Percentiles rank a stretch among this genome's conserved stretches.
These are phyloP conservation scores for Rhagophthalmus giganteus DNA, from an alignment of 2,888 invertebrate species.

Conservation along the genomic window DNA sequence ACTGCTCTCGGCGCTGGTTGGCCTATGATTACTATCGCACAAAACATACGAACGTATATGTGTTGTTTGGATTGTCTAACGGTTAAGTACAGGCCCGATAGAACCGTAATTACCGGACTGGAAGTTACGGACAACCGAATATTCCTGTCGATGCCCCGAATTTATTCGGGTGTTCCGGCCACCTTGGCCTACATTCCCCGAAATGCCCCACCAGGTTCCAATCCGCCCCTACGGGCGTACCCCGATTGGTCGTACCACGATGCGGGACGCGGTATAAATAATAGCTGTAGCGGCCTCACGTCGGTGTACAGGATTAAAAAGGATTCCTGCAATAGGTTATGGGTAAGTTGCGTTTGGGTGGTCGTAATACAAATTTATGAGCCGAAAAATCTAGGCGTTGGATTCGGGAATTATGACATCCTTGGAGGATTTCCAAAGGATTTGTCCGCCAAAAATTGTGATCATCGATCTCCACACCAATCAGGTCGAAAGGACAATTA, in stretches of 20 bases:
- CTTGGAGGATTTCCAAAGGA: constrained; percentile 66
- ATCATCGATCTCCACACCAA: constrained; percentile 78
- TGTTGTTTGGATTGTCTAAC: no score
- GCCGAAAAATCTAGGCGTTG: no score
- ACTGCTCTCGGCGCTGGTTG: no score
- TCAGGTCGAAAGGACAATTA: constrained; percentile 68
- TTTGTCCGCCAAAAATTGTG: constrained; percentile 79
- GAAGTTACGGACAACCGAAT: constrained; percentile 72
- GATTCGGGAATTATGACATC: constrained; percentile 77
- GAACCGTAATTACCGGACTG: constrained; percentile 76
- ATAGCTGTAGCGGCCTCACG: constrained; percentile 74
- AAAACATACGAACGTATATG: no score
- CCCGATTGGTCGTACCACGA: constrained; percentile 68
- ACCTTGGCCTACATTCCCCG: constrained; percentile 72
- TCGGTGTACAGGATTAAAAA: constrained; percentile 77
- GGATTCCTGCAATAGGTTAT: constrained; percentile 81
- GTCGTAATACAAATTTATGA: no score
- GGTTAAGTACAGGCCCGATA: constrained; percentile 71
- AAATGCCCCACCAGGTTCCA: constrained; percentile 65
- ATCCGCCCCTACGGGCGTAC: constrained; percentile 58
- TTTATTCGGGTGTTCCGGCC: constrained; percentile 76
- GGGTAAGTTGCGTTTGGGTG: no score
- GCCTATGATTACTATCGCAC: no score
- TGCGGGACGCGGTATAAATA: constrained; percentile 69
- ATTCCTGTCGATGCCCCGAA: constrained; percentile 75